Evolutionary conservation across 1,140 invertebrate genomes (phyloP), one percentile per base, ranked within the genome.

Genomic region (Drosophila saltans): DNA sequence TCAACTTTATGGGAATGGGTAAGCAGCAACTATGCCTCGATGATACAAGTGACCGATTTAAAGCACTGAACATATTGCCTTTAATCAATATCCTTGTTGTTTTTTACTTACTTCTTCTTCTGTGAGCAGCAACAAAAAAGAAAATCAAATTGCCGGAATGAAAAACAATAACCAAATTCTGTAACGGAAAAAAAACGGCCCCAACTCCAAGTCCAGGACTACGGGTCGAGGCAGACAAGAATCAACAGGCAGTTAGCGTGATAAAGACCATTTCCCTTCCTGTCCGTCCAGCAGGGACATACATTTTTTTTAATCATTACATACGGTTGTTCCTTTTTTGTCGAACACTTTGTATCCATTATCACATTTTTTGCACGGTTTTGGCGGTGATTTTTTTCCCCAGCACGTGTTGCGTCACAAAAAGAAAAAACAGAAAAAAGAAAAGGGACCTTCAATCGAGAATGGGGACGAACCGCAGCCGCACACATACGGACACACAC

Each of bases 281-380:
- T n/a, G 2, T 45, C 21, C 41, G 36, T 59, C 66, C 21, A 24
- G n/a, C 52, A 60, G 16, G 52, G 21, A 56, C n/a, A 61, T 43
- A 3, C 36, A 40, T 28, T 60, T 66, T 69, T 36, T 70, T 65
- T 70, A 65, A 64, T 70, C 45, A 62, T 45, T 70, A 8, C 24
- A 52, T 52, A 26, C 21, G 45, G 21, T 63, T 71, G 64, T 45
- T 52, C 28, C 36, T 60, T 59, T 60, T 33, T 41, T 75, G 62
- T 66, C 40, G 41, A 66, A 61, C 68, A 62, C 68, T 71, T 71
- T 63, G 58, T 66, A 66, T 66, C 72, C 58, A 60, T 71, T 75
- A 71, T 71, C 48, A 39, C 63, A 30, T 75, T 75, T 71, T 75
- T 45, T 33, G 30, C 72, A 56, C 52, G 26, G 41, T 11, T 70